Evolutionary conservation across 2,888 invertebrate genomes (phyloP).

Genomic region (Nephrotoma guestfalica): DNA sequence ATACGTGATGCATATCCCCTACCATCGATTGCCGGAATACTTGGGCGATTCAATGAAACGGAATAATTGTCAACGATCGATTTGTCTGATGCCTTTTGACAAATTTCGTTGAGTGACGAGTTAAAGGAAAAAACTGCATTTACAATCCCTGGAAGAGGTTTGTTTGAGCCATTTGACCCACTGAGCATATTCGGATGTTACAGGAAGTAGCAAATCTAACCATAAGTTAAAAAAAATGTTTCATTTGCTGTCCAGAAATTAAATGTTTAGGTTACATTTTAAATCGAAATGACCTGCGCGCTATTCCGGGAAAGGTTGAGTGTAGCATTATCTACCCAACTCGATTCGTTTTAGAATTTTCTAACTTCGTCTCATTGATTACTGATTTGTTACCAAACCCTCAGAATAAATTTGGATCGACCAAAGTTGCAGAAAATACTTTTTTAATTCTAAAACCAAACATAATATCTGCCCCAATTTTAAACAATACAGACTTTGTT

Average conservation of each 20-base stretch:
- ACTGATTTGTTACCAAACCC: neutral
- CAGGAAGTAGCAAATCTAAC: neutral
- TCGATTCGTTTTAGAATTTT: no score
- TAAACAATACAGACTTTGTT: neutral
- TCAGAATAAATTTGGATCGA: neutral
- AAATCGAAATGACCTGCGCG: neutral
- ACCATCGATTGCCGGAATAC: conserved; percentile 9
- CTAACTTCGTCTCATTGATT: neutral
- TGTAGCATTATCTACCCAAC: neutral
- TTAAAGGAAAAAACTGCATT: conserved; percentile 3
- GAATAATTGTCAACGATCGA: neutral
- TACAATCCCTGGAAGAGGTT: neutral
- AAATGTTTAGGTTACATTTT: neutral
- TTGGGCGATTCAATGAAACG: neutral
- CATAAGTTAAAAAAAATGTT: neutral
- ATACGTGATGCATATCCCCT: conserved; percentile 11
- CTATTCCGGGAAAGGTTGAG: neutral
- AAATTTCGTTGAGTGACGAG: neutral
- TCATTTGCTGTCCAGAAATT: neutral
- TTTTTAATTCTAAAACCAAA: neutral
- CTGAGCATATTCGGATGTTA: neutral
- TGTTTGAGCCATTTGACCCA: neutral
- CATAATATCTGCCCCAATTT: neutral
- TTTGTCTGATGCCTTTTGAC: neutral
- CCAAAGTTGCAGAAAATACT: neutral